Evolutionary conservation across 23 tunicate genomes (phyloP).

Genomic region (Halocynthia roretzi): DNA sequence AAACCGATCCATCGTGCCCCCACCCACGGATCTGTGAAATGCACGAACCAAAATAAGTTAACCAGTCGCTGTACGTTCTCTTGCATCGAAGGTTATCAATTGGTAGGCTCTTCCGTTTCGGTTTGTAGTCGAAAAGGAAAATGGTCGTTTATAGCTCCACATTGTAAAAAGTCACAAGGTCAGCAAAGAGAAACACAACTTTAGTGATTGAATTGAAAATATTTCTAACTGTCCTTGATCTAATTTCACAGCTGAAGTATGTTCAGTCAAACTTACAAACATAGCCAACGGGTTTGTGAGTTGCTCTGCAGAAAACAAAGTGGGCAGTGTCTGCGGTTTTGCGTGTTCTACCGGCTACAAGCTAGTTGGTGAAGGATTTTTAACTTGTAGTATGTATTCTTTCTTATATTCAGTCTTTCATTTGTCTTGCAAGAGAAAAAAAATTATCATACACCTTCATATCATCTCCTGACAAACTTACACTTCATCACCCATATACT

Average conservation of each 20-base stretch:
- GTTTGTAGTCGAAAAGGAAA: slow-evolving; percentile 10
- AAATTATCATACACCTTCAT: not conserved
- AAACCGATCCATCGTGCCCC: not conserved
- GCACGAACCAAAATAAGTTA: slow-evolving; percentile 9
- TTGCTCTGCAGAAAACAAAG: slow-evolving; percentile 20
- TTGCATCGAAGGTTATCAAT: slow-evolving; percentile 7
- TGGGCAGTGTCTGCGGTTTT: slow-evolving; percentile 24
- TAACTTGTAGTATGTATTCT: not conserved
- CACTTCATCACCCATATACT: no score
- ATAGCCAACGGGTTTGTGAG: slow-evolving; percentile 11
- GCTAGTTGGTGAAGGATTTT: not conserved
- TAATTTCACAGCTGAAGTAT: slow-evolving; percentile 1
- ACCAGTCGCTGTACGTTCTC: slow-evolving; percentile 24
- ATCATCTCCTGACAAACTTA: not conserved
- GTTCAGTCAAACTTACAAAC: not conserved
- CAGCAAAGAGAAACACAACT: not conserved
- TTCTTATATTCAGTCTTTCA: not conserved
- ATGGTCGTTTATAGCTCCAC: not conserved
- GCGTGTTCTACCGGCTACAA: slow-evolving; percentile 8
- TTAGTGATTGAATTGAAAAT: not conserved
- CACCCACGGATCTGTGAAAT: slow-evolving; percentile 17
- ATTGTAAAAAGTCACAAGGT: not conserved
- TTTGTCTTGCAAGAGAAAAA: not conserved
- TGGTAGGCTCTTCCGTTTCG: slow-evolving; percentile 6
- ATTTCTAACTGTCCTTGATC: not conserved